These are phyloP conservation scores for Rhinolophus sinicus DNA, from an alignment of 2,113 vertebrate genomes.

Conservation along the genomic window DNA sequence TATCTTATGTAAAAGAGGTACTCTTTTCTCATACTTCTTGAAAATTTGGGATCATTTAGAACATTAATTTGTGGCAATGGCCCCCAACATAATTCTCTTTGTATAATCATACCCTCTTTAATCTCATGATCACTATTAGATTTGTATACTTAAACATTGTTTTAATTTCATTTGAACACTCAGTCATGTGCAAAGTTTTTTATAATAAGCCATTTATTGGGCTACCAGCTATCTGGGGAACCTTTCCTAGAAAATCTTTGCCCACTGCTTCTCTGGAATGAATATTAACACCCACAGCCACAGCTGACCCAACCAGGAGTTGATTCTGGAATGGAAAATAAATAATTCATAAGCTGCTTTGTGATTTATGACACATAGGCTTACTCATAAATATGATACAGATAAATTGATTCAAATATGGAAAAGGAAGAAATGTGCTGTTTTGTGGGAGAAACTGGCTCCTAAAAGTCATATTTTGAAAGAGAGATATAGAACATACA, in stretches of 20 bases:
- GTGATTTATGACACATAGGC: not conserved
- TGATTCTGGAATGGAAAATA: not conserved
- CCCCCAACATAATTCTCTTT: not conserved
- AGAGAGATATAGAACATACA: not conserved
- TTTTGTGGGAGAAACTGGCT: not conserved
- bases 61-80: not conserved
- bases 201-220: not conserved
- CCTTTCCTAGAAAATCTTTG: not conserved
- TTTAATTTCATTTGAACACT: slow-evolving; percentile 29
- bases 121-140: not conserved
- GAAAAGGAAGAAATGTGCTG: not conserved
- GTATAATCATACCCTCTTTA: not conserved
- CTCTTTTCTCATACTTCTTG: not conserved
- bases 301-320: not conserved
- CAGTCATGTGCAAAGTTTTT: not conserved
- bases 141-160: not conserved
- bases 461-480: not conserved
- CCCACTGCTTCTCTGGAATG: not conserved
- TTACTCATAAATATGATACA: not conserved
- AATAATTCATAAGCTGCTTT: not conserved
- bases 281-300: not conserved
- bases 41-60: not conserved
- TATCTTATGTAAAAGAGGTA: not conserved
- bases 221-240: not conserved
- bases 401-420: not conserved